Conservation (phyloP, 2,888 invertebrate species). For the Philaethria dido region DNA sequence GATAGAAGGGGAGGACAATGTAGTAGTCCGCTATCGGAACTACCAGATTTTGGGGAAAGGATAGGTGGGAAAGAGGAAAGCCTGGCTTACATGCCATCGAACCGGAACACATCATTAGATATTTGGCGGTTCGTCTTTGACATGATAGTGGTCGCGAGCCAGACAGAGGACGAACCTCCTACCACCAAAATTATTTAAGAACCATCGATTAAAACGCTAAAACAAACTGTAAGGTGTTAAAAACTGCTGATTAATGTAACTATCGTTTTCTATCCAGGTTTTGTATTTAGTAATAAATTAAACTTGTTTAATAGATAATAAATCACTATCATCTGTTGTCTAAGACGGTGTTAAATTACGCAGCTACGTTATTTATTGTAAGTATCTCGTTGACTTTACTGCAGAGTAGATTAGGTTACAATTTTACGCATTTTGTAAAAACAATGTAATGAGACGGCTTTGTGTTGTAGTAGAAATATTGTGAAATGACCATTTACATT, state of each 20-base stretch:
- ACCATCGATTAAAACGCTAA: conserved; percentile 4
- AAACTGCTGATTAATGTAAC: conserved; percentile 47
- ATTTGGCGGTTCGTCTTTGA: no score
- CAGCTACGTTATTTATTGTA: conserved; percentile 40
- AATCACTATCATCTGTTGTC: conserved; percentile 53
- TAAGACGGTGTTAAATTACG: conserved; percentile 58
- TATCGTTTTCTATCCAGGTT: conserved; percentile 45
- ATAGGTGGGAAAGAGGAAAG: no score
- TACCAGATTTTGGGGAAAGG: no score
- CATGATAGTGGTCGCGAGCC: no score
- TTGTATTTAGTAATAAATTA: conserved; percentile 53
- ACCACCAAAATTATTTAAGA: conserved; percentile 21
- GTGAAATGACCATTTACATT: background rate
- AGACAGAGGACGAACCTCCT: no score
- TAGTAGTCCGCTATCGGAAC: no score
- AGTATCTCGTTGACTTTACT: conserved; percentile 40
- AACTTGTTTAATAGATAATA: conserved; percentile 56
- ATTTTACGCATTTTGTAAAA: conserved; percentile 46
- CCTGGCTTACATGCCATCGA: no score
- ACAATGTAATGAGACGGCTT: conserved; percentile 18
- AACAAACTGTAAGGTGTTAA: conserved; percentile 35
- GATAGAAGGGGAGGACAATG: no score
- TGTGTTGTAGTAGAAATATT: background rate
- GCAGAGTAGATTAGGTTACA: conserved; percentile 44
- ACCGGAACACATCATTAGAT: no score